A percentile compares a stretch with the other conserved stretches of the same genome.
Conservation (phyloP, 2,113 vertebrate genomes). For the Panthera uncia region DNA sequence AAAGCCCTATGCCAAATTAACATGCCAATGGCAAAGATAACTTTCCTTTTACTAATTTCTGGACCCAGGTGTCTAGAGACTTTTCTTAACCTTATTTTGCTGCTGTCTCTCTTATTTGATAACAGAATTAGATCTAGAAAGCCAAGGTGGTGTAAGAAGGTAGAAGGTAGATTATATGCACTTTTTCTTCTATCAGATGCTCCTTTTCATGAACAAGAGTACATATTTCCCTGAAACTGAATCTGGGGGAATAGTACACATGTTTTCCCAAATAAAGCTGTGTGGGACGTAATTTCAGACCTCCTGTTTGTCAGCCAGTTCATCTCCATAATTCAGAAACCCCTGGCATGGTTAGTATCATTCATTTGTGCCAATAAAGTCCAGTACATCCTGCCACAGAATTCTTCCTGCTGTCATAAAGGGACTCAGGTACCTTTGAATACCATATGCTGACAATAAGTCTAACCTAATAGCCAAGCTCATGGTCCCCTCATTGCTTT, state of each 20-base stretch:
- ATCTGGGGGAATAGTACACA: neutral
- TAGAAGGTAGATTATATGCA: neutral
- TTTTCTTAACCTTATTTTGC: neutral
- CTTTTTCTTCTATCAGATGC: neutral
- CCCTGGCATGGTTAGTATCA: conserved; percentile 7
- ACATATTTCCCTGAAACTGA: neutral
- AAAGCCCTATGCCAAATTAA: neutral
- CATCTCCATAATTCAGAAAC: conserved; percentile 34
- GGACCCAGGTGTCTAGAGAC: neutral
- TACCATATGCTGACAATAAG: conserved; percentile 61
- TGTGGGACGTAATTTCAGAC: neutral
- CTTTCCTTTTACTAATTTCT: conserved; percentile 16
- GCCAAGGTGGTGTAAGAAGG: neutral
- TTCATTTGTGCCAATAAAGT: conserved; percentile 41
- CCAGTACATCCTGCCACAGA: neutral
- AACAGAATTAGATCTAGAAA: neutral
- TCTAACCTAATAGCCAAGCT: conserved; percentile 57
- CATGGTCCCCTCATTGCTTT: conserved; percentile 62
- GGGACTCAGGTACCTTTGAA: conserved; percentile 58
- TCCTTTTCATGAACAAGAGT: neutral
- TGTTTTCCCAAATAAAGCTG: neutral
- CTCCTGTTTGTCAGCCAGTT: neutral
- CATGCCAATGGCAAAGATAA: neutral
- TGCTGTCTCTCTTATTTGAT: neutral
- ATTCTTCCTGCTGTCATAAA: conserved; percentile 69